These are phyloP conservation scores for Campylomormyrus numenius DNA, from an alignment of 2,113 vertebrate species.

Conservation along the genomic window DNA sequence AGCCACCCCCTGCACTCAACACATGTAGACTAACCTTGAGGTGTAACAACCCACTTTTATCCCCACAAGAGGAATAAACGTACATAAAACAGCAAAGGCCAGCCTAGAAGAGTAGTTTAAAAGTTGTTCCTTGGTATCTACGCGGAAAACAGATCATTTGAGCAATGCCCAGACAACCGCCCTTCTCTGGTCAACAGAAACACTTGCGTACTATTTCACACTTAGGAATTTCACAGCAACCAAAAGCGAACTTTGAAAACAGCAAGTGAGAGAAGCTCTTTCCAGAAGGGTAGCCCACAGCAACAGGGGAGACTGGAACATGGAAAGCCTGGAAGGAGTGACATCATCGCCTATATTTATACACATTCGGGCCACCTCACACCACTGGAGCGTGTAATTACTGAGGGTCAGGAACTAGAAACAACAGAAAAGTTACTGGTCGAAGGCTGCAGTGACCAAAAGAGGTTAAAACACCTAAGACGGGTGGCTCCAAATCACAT, in stretches of 20 bases:
- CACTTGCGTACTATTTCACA: not conserved
- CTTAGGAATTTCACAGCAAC: not conserved
- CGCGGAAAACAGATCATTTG: not conserved
- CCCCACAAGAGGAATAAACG: not conserved
- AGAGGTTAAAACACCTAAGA: not conserved
- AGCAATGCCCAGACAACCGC: not conserved
- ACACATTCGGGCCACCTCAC: not conserved
- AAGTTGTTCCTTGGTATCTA: not conserved
- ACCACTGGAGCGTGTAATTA: not conserved
- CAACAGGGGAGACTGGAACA: not conserved
- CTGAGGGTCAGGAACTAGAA: not conserved
- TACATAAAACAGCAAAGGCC: not conserved
- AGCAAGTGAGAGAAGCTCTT: not conserved
- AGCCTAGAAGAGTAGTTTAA: not conserved
- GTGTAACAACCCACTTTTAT: not conserved
- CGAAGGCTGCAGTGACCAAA: not conserved
- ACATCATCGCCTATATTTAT: slow-evolving; percentile 4
- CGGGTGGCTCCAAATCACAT: not conserved
- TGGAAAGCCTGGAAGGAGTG: not conserved
- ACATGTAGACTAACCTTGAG: not conserved
- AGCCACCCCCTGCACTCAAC: not conserved
- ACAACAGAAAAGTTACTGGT: not conserved
- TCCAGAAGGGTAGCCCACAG: not conserved
- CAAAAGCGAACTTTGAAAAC: not conserved
- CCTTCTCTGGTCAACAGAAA: not conserved